These are phyloP conservation scores for Cyphomyrmex costatus DNA, from an alignment of 1,140 invertebrate species.

Conservation along the genomic window DNA sequence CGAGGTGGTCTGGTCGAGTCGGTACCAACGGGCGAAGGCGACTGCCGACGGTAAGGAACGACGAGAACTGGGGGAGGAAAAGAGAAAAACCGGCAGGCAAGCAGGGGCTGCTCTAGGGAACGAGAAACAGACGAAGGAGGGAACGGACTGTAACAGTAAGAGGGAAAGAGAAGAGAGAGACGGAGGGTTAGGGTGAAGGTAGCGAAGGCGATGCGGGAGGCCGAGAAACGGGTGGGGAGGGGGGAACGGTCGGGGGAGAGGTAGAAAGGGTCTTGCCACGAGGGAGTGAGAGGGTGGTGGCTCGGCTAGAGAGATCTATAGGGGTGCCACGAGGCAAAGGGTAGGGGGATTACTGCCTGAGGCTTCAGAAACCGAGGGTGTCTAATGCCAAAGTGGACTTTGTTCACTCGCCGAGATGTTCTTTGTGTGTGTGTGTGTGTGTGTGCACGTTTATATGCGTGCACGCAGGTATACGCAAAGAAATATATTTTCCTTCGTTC, in stretches of 20 bases:
- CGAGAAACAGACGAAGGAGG: conserved; percentile 73
- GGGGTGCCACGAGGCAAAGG: conserved; percentile 79
- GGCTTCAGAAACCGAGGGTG: conserved; percentile 83
- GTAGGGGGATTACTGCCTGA: conserved; percentile 81
- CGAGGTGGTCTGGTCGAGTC: conserved; percentile 22
- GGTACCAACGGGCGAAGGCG: conserved; percentile 68
- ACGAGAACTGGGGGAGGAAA: conserved; percentile 33
- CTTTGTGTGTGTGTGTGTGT: conserved; percentile 37
- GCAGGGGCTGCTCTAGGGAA: conserved; percentile 76
- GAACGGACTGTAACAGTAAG: conserved; percentile 52
- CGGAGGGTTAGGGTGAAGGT: conserved; percentile 68
- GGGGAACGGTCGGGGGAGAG: conserved; percentile 60
- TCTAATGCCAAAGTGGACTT: conserved; percentile 84
- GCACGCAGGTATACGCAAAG: conserved; percentile 4
- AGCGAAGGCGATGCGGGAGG: conserved; percentile 63
- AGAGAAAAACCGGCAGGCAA: conserved; percentile 61
- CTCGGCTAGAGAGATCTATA: conserved; percentile 79
- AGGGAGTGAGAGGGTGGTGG: conserved; percentile 66
- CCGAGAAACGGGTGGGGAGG: conserved; percentile 51
- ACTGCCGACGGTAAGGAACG: conserved; percentile 55
- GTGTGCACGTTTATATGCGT: not conserved
- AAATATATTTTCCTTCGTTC: not conserved
- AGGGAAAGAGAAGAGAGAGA: conserved; percentile 40
- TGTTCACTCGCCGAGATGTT: conserved; percentile 81
- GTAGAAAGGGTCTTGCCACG: conserved; percentile 63